Percentiles rank a stretch among this genome's conserved stretches.
Evolutionary conservation across 2,888 invertebrate species (phyloP).

Genomic region (Anodontia alba): DNA sequence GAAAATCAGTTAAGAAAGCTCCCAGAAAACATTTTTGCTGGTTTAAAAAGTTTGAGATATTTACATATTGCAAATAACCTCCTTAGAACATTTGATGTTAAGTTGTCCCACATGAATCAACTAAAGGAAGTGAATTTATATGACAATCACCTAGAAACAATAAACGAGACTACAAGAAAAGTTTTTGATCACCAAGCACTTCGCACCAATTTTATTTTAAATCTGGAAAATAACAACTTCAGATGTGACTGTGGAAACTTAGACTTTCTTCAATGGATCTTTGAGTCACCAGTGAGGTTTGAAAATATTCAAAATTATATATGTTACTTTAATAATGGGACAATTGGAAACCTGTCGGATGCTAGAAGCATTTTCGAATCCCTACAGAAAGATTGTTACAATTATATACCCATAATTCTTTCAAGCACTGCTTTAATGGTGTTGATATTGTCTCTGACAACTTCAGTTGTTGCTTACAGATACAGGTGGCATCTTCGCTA

Average conservation of each 20-base stretch:
- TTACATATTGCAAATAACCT: slow-evolving; percentile 37
- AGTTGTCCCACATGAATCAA: slow-evolving; percentile 23
- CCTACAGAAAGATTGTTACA: slow-evolving; percentile 31
- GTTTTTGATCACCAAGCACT: not conserved
- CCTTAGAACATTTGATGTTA: slow-evolving; percentile 24
- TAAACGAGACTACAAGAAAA: not conserved
- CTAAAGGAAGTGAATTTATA: slow-evolving; percentile 33
- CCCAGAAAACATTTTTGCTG: slow-evolving; percentile 29
- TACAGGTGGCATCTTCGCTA: slow-evolving; percentile 49
- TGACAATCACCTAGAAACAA: slow-evolving; percentile 28
- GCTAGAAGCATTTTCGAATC: not conserved
- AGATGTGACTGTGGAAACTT: slow-evolving; percentile 35
- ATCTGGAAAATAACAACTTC: slow-evolving; percentile 32
- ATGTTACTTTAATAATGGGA: slow-evolving; percentile 28
- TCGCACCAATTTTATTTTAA: not conserved
- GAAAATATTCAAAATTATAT: slow-evolving; percentile 10
- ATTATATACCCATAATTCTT: slow-evolving; percentile 23
- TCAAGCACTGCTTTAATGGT: not conserved
- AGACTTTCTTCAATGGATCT: slow-evolving; percentile 44
- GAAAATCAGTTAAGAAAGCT: slow-evolving; percentile 37
- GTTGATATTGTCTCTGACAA: slow-evolving; percentile 10
- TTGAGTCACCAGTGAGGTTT: slow-evolving; percentile 30
- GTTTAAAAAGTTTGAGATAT: slow-evolving; percentile 6
- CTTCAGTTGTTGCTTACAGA: slow-evolving; percentile 26
- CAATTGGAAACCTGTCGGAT: not conserved